Percentiles rank a stretch among this genome's conserved stretches.
Evolutionary conservation across 1,140 invertebrate genomes (phyloP).

Genomic region (Drosophila grimshawi): DNA sequence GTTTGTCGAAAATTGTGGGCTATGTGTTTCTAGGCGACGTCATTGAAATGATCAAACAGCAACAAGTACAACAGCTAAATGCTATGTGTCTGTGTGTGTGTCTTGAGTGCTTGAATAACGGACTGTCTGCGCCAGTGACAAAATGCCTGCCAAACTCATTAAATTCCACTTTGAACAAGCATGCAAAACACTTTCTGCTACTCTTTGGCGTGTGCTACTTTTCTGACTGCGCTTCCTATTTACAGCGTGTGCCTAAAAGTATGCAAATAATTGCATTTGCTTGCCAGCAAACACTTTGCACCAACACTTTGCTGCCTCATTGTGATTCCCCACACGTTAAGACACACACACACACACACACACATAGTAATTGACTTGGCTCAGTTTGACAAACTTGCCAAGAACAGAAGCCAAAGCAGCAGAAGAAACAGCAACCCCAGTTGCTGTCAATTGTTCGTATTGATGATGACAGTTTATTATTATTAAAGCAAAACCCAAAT

Average conservation of each 20-base stretch:
- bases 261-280: constrained; percentile 45
- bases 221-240: constrained; percentile 1
- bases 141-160: constrained; percentile 26
- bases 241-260: constrained; percentile 9
- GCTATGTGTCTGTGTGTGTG: constrained; percentile 17
- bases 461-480: constrained; percentile 77
- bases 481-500: constrained; percentile 77
- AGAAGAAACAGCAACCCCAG: no score
- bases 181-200: background rate
- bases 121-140: constrained; percentile 12
- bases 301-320: constrained; percentile 24
- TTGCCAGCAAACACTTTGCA: constrained; percentile 3
- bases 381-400: constrained; percentile 7
- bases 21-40: constrained; percentile 44
- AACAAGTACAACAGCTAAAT: constrained; percentile 63
- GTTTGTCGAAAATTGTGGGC: constrained; percentile 40
- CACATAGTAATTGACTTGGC: constrained; percentile 1
- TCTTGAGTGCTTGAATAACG: constrained; percentile 21
- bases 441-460: constrained; percentile 43
- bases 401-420: constrained; percentile 8
- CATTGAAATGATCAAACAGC: constrained; percentile 54
- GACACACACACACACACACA: constrained; percentile 7
- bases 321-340: constrained; percentile 22
- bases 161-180: constrained; percentile 12
- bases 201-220: background rate